These are phyloP conservation scores for Carollia perspicillata DNA, from an alignment of 2,113 vertebrate genomes.

Conservation along the genomic window DNA sequence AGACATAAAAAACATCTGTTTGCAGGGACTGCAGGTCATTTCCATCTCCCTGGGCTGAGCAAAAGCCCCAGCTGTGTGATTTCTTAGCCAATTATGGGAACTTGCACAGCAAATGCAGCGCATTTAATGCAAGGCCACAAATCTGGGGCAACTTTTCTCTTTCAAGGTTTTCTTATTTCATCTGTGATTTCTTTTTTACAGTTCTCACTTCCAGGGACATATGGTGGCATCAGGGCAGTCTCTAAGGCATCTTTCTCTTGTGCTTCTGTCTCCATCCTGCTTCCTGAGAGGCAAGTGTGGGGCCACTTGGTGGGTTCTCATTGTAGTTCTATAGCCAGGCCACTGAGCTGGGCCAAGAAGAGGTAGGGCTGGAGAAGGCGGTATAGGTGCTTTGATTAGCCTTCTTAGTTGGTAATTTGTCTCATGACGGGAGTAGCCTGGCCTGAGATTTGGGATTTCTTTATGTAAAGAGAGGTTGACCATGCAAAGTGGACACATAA, in stretches of 20 bases:
- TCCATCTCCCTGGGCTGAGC: slow-evolving; percentile 17
- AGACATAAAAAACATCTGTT: slow-evolving; percentile 18
- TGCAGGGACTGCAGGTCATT: not conserved
- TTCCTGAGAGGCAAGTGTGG: not conserved
- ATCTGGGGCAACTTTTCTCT: slow-evolving; percentile 24
- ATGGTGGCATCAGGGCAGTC: not conserved
- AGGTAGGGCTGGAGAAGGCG: not conserved
- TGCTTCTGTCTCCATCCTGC: not conserved
- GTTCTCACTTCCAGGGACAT: not conserved
- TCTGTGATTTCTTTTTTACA: not conserved
- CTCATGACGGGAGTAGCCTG: not conserved
- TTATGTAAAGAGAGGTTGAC: not conserved
- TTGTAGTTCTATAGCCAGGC: not conserved
- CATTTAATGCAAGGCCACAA: slow-evolving; percentile 44
- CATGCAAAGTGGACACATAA: not conserved
- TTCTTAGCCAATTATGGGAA: slow-evolving; percentile 47
- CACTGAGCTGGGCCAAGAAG: not conserved
- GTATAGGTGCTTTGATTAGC: fast-evolving
- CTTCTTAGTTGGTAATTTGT: not conserved
- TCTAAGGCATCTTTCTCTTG: not conserved
- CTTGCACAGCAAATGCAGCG: not conserved
- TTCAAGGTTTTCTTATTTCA: slow-evolving; percentile 53
- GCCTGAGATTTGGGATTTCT: not conserved
- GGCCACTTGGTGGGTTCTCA: not conserved
- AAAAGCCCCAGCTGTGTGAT: slow-evolving; percentile 18